Evolutionary conservation across 2,797 vertebrate species (phyloP).

Genomic region (Acipenser oxyrinchus): DNA sequence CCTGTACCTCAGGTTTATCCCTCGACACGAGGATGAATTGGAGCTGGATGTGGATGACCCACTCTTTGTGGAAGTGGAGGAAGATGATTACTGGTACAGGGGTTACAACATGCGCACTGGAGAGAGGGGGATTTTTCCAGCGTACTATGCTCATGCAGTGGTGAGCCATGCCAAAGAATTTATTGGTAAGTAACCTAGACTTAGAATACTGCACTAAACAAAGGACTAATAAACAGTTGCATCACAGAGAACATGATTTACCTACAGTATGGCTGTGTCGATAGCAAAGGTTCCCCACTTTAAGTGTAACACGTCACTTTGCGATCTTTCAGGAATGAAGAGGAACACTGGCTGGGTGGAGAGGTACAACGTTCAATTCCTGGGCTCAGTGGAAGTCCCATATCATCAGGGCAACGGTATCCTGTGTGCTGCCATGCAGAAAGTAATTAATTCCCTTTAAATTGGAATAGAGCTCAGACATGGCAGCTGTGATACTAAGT

Average conservation of each 20-base stretch:
- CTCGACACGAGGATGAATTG: conserved; percentile 87
- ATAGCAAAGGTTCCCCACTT: background rate
- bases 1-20: conserved; percentile 75
- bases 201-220: background rate
- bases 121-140: conserved; percentile 88
- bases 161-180: conserved; percentile 74
- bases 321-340: conserved; percentile 64
- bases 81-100: conserved; percentile 94
- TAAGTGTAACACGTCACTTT: conserved; percentile 1
- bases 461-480: background rate
- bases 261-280: background rate
- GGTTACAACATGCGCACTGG: conserved; percentile 97
- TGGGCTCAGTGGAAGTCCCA: conserved; percentile 93
- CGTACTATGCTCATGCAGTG: conserved; percentile 91
- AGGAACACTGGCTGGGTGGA: conserved; percentile 87
- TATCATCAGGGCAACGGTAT: conserved; percentile 94
- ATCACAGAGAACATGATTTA: conserved; percentile 1
- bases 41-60: conserved; percentile 94
- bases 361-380: conserved; percentile 83
- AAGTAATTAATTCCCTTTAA: conserved; percentile 52
- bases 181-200: conserved; percentile 49
- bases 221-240: background rate
- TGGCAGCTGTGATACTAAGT: no score
- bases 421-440: conserved; percentile 94
- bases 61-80: conserved; percentile 85